Percentiles rank a stretch among this genome's conserved stretches.
Conservation (phyloP, 2,113 vertebrate species). For the Pedetes capensis region DNA sequence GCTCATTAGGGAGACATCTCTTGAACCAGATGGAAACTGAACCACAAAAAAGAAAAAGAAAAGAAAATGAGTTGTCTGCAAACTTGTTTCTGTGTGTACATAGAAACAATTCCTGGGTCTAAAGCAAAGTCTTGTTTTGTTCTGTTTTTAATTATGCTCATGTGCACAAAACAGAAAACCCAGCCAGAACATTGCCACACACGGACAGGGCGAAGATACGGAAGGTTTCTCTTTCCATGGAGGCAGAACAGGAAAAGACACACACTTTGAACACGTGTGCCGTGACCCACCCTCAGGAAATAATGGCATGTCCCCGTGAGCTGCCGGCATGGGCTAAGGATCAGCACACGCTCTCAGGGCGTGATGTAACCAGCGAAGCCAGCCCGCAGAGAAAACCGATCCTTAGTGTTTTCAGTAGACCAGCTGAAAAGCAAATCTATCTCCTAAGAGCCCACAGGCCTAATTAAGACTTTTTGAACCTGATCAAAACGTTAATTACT, state of each 20-base stretch:
- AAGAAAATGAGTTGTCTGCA: neutral
- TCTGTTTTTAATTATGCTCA: neutral
- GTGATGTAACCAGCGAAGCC: accelerated
- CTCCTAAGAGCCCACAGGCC: neutral
- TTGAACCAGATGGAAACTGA: neutral
- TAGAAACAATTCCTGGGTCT: neutral
- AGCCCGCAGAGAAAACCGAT: no score
- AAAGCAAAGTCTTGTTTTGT: neutral
- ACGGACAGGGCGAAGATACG: accelerated
- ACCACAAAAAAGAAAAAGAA: neutral
- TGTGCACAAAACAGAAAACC: neutral
- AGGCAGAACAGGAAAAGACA: neutral
- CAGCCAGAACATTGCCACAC: accelerated
- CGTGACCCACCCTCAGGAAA: neutral
- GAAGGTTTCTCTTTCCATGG: accelerated
- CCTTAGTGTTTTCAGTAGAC: neutral
- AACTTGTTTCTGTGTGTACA: accelerated
- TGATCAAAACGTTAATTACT: slow-evolving; percentile 53
- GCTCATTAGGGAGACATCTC: neutral
- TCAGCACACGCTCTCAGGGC: accelerated
- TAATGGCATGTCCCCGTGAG: accelerated
- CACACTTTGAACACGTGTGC: accelerated
- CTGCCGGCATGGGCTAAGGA: accelerated
- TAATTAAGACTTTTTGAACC: slow-evolving; percentile 62
- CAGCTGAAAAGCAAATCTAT: neutral